Evolutionary conservation across 1,140 invertebrate species (phyloP), one percentile per base, ranked within the genome.

Genomic region (Dreissena polymorpha): DNA sequence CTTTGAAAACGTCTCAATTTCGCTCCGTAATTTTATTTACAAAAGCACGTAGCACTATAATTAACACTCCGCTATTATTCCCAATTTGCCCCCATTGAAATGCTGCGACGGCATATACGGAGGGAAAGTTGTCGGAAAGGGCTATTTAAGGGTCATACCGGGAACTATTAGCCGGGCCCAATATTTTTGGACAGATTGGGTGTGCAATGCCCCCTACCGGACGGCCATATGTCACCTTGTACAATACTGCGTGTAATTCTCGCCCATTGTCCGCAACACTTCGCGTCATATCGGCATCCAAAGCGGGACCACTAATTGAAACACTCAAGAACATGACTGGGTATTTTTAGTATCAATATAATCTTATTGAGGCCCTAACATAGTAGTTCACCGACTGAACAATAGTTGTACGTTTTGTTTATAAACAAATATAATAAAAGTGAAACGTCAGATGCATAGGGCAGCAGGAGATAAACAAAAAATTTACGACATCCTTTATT

Each of bases 201-300:
- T 55, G 68, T 25, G 57, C 55, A 64, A 64, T 71, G 72, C 60
- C 39, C 68, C 21, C 51, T n/a, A 57, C 57, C 65, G 67, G 51
- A 68, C 27, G 69, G 55, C 78, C 78, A 80, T 80, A 80, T 80
- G 78, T 70, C 78, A 80, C 78, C 69, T 72, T 80, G 78, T 80
- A 72, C 78, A 80, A 80, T 80, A 80, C 78, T 53, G 78, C 16
- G 69, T 57, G 55, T 71, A 80, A 71, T 71, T 80, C 57, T 27
- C 68, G 57, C 49, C 67, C 70, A 80, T 80, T 80, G 78, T 80
- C 50, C 68, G 72, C 78, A 27, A 63, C 78, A 80, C 57, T 72
- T 80, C 78, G 27, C 78, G 72, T 80, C 78, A 80, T 80, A 72
- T 72, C 78, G 53, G 53, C 68, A 68, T 71, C 64, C 65, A 78